Conservation (phyloP, 2,797 vertebrate species). For the Pseudotriccus pelzelni region DNA sequence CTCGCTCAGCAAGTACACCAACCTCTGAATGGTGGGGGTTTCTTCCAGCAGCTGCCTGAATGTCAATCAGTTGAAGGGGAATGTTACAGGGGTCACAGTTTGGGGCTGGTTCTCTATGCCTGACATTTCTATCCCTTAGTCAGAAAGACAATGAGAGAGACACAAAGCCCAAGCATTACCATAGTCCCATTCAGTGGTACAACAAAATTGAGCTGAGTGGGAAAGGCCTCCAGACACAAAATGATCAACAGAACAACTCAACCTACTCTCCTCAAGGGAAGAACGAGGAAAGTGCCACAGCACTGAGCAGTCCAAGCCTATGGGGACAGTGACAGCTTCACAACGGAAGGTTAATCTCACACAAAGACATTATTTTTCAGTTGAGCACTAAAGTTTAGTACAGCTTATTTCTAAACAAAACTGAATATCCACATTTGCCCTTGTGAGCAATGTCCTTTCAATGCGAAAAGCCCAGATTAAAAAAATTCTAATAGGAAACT, state of each 20-base stretch:
- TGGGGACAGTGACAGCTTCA: background rate
- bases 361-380: constrained; percentile 29
- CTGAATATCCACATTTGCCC: background rate
- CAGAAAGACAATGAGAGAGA: constrained; percentile 46
- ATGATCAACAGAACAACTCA: constrained; percentile 54
- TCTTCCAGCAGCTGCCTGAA: constrained; percentile 53
- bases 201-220: constrained; percentile 47
- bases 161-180: constrained; percentile 56
- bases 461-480: background rate
- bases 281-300: background rate
- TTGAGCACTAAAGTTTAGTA: background rate
- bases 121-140: constrained; percentile 61
- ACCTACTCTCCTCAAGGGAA: constrained; percentile 9
- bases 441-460: background rate
- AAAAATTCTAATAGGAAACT: background rate
- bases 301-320: background rate
- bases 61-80: constrained; percentile 50
- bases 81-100: constrained; percentile 51
- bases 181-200: constrained; percentile 42
- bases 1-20: constrained; percentile 26
- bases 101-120: constrained; percentile 46
- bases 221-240: constrained; percentile 45
- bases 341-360: background rate
- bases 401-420: constrained; percentile 24
- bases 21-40: constrained; percentile 54